These are phyloP conservation scores for Oopsacas minuta DNA, from an alignment of 37 sponge, comb jelly and placozoan species.

Conservation along the genomic window DNA sequence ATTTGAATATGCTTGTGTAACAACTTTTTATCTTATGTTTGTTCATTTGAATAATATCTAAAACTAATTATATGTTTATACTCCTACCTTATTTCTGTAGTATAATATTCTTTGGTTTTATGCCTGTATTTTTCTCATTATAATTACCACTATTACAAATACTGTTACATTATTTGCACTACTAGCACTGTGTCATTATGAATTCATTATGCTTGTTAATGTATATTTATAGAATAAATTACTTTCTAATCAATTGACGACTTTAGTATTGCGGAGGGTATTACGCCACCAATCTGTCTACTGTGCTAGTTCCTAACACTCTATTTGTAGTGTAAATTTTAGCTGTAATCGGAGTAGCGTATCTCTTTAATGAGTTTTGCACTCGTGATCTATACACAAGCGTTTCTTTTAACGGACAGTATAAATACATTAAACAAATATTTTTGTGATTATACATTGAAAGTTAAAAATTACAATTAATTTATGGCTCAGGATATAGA, in stretches of 20 bases:
- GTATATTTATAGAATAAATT: too few relatives aligned
- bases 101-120: too few relatives aligned
- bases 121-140: too few relatives aligned
- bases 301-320: background rate
- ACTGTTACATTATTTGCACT: too few relatives aligned
- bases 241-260: background rate
- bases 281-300: background rate
- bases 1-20: too few relatives aligned
- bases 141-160: too few relatives aligned
- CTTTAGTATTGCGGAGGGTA: background rate
- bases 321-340: background rate
- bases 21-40: too few relatives aligned
- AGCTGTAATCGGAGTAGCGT: background rate
- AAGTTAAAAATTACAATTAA: background rate
- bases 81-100: too few relatives aligned
- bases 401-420: background rate
- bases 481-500: background rate
- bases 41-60: too few relatives aligned
- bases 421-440: background rate
- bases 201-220: too few relatives aligned
- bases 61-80: too few relatives aligned
- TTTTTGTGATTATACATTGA: background rate
- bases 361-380: background rate
- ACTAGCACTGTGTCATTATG: too few relatives aligned
- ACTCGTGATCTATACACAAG: background rate